Conservation (phyloP, 2,113 vertebrate genomes). For the Notarius quadriscutis region DNA sequence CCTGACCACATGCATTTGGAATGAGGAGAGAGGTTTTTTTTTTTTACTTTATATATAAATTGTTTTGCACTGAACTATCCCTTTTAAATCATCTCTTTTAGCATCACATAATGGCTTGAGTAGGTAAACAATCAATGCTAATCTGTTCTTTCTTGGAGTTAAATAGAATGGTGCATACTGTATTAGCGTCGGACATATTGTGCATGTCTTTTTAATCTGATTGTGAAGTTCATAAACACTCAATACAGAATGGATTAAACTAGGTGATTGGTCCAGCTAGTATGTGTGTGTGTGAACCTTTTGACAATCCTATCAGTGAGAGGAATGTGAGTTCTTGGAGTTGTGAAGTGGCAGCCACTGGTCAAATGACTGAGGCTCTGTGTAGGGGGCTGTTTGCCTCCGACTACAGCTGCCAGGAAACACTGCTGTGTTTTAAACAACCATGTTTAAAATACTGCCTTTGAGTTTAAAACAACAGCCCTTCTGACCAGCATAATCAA, state of each 20-base stretch:
- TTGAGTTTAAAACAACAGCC: slow-evolving; percentile 63
- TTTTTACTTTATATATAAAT: background rate
- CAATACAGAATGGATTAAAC: background rate
- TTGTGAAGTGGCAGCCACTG: slow-evolving; percentile 54
- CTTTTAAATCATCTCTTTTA: background rate
- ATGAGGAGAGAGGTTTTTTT: no score
- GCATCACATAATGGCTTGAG: background rate
- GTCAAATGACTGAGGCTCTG: slow-evolving; percentile 58
- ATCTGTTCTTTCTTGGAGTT: background rate
- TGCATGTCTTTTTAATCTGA: background rate
- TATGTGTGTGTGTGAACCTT: slow-evolving; percentile 1
- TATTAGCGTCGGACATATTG: background rate
- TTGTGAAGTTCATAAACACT: background rate
- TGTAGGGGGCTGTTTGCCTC: slow-evolving; percentile 62
- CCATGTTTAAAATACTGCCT: slow-evolving; percentile 17
- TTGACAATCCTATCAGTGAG: slow-evolving; percentile 44
- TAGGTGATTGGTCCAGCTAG: background rate
- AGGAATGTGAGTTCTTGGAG: slow-evolving; percentile 71
- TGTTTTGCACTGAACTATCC: background rate
- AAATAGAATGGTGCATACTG: background rate
- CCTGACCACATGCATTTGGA: background rate
- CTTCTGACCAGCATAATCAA: slow-evolving; percentile 48
- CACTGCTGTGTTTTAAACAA: slow-evolving; percentile 42
- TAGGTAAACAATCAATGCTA: background rate
- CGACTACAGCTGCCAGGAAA: slow-evolving; percentile 63